These are phyloP conservation scores for Diarsia mendica DNA, from an alignment of 2,888 invertebrate genomes.

Conservation along the genomic window DNA sequence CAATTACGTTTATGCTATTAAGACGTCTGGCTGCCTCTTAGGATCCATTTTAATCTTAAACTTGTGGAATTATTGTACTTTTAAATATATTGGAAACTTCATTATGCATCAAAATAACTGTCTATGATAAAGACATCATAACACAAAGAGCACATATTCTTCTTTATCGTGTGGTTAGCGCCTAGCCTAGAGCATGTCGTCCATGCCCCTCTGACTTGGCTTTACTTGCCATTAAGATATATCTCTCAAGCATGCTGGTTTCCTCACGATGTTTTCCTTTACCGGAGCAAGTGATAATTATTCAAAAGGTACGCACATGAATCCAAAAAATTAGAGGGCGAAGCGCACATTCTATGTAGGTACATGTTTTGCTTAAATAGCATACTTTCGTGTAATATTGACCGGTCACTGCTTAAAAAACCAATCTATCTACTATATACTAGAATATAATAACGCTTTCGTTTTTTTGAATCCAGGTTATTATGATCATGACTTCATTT, in stretches of 20 bases:
- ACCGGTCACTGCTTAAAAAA: background rate
- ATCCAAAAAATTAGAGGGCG: too few species aligned
- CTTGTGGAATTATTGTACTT: background rate
- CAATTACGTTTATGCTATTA: conserved; percentile 24
- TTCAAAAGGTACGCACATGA: too few species aligned
- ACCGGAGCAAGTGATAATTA: too few species aligned
- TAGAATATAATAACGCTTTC: conserved; percentile 2
- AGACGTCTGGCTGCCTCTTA: conserved; percentile 16
- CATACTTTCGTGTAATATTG: background rate
- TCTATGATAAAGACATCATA: background rate
- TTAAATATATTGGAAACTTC: background rate
- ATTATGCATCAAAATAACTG: background rate
- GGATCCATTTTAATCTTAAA: background rate
- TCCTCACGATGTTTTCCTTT: too few species aligned
- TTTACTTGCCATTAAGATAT: too few species aligned
- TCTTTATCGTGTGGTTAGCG: too few species aligned
- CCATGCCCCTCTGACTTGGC: too few species aligned
- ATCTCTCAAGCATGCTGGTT: too few species aligned
- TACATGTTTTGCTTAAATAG: background rate
- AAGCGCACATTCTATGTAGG: background rate
- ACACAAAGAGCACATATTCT: too few species aligned
- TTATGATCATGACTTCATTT: conserved; percentile 8
- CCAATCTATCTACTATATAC: background rate
- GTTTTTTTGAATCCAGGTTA: background rate
- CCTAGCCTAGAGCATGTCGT: too few species aligned